Percentiles rank a stretch among this genome's conserved stretches.
Conservation (phyloP, 1,140 invertebrate species). For the Carposina sasakii region DNA sequence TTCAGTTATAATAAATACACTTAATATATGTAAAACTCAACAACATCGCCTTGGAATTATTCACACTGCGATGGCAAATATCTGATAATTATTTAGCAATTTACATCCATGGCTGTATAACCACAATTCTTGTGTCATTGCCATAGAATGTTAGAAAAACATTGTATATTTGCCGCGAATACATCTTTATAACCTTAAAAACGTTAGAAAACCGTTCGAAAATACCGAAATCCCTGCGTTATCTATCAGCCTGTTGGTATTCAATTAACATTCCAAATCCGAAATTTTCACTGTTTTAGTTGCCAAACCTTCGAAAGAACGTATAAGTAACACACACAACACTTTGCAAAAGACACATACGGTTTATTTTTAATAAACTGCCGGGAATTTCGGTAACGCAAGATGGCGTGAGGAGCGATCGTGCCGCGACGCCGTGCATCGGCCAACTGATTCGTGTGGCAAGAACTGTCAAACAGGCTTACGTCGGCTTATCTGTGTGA, state of each 20-base stretch:
- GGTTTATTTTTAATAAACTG: slow-evolving; percentile 49
- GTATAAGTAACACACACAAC: slow-evolving; percentile 27
- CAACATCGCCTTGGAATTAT: no score
- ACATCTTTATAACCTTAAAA: slow-evolving; percentile 44
- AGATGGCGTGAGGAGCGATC: slow-evolving; percentile 46
- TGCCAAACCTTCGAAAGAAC: slow-evolving; percentile 38
- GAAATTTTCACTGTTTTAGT: neutral
- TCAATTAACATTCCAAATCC: neutral
- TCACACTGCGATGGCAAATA: no score
- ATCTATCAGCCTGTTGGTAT: slow-evolving; percentile 19
- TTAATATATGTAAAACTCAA: no score
- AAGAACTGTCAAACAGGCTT: slow-evolving; percentile 61
- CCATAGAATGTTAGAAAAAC: slow-evolving; percentile 34
- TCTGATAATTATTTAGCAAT: slow-evolving; percentile 49
- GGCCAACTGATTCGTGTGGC: slow-evolving; percentile 54
- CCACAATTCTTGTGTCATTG: slow-evolving; percentile 27
- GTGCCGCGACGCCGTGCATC: slow-evolving; percentile 57
- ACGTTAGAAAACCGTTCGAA: slow-evolving; percentile 38
- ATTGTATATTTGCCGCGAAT: slow-evolving; percentile 32
- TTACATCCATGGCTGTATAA: slow-evolving; percentile 43
- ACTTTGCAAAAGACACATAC: slow-evolving; percentile 45
- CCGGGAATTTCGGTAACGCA: slow-evolving; percentile 40
- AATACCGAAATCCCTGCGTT: slow-evolving; percentile 52
- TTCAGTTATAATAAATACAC: no score
- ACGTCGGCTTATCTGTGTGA: slow-evolving; percentile 33